Evolutionary conservation across 2,113 vertebrate species (phyloP).

Genomic region (Camelus dromedarius): DNA sequence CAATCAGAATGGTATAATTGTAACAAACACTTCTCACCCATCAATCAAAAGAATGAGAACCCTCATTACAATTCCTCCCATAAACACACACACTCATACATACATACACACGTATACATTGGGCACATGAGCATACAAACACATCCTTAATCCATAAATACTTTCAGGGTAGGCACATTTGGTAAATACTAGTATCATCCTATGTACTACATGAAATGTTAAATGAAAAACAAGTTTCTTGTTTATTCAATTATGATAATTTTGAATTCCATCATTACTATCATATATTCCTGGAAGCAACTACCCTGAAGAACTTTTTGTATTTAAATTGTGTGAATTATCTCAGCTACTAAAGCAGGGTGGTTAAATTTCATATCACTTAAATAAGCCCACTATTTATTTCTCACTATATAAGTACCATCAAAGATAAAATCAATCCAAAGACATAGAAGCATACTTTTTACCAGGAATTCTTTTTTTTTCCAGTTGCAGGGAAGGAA

Average conservation of each 20-base stretch:
- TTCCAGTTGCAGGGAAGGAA: not conserved
- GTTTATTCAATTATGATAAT: conserved; percentile 30
- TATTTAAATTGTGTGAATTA: conserved; percentile 29
- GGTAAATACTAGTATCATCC: not conserved
- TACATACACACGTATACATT: not conserved
- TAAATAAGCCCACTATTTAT: conserved; percentile 19
- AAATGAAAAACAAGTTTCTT: conserved; percentile 30
- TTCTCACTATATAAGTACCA: not conserved
- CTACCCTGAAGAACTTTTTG: not conserved
- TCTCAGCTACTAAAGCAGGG: not conserved
- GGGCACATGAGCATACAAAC: not conserved
- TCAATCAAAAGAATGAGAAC: not conserved
- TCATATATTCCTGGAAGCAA: not conserved
- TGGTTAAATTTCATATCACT: not conserved
- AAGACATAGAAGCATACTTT: not conserved
- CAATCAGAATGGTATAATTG: not conserved
- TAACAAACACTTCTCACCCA: not conserved
- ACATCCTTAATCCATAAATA: not conserved
- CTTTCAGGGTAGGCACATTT: not conserved
- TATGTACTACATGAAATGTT: not conserved
- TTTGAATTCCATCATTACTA: not conserved
- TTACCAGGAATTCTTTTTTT: not conserved
- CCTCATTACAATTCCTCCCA: not conserved
- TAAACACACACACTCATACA: not conserved
- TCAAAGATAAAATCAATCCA: not conserved